Evolutionary conservation across 2,113 vertebrate species (phyloP), one percentile per base, ranked within the genome.

Genomic region (Danio rerio): DNA sequence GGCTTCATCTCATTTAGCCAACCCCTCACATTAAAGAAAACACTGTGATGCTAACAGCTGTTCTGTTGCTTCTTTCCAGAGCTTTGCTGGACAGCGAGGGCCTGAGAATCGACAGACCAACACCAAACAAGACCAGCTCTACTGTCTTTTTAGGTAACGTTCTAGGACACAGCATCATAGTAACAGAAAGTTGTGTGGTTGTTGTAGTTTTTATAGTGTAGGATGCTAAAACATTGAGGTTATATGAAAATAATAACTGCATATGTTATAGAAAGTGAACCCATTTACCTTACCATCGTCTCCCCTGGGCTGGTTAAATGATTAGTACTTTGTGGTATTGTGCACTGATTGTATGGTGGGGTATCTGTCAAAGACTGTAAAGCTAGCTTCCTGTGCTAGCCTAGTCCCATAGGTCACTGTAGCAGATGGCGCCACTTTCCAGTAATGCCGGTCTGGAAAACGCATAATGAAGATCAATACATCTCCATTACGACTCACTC

Each of bases 391-490:
- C 84, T 13, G 58, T 80, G 80, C 63, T 75, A 31, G 31, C 31
- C 31, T 31, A 18, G 81, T 91, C 89, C 91, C 66, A 81, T 76
- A 85, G 91, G 87, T 88, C 85, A 89, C 45, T 85, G 88, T 88
- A 84, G 83, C 92, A 90, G 87, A 89, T 92, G 90, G 89, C 86
- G 87, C 56, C 81, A 73, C 83, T 87, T 92, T 92, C 89, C 89
- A 40, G 91, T 90, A 92, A 90, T 83, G 84, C 62, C 84, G 87
- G 80, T 83, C 79, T 47, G 9, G 69, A 82, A 86, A 31, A 88
- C 84, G 89, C 88, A 86, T 89, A 90, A 85, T 84, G 62, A 61
- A 66, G 70, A 94, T 94, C 94, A 92, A 94, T 94, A 93, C 77
- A 68, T 90, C 31, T 79, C 91, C 92, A 93, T 94, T 93, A 92